Evolutionary conservation across 1,140 invertebrate species (phyloP), one percentile per base, ranked within the genome.

Genomic region (Copidosoma floridanum): DNA sequence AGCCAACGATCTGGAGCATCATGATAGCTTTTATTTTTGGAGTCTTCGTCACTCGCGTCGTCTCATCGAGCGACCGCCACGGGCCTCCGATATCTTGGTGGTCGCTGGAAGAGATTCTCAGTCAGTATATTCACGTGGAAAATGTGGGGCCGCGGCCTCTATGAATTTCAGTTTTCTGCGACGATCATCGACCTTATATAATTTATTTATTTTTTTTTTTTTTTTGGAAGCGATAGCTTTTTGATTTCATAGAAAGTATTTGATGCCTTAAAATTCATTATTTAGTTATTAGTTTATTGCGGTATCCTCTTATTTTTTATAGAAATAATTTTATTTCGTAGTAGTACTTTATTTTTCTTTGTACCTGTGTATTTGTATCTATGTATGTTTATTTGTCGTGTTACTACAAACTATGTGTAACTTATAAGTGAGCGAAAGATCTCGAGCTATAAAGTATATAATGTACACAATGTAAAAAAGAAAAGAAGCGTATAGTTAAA

Each of bases 11-110:
- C 0, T 73, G 69, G 67, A 64, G 65, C 21, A 54, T 69, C 10
- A 29, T 72, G 2, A 60, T 76, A n/a, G 65, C 66, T 2, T 76
- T 78, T 40, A 58, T 75, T 26, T 51, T 75, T 47, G 72, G 73
- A 41, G 71, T 74, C 47, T 75, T 69, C 52, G 51, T 70, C 8
- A 72, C 71, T 21, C 65, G 69, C 11, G 58, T 65, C 11, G 64
- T 72, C 12, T 71, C 69, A 1, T 60, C 64, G 12, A 63, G 48
- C 18, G 41, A 24, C 12, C 67, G 63, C 35, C 37, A 51, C 16
- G 44, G 41, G 6, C 20, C 54, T 6, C 58, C 68, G 8, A 37
- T 63, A n/a, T 58, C 64, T 41, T 71, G 66, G 71, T 71, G 65
- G 70, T 71, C 71, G 0, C 55, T 73, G 11, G 68, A 73, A 41